These are phyloP conservation scores for Poeciliopsis occidentalis DNA, from an alignment of 2,113 vertebrate species.

Conservation along the genomic window DNA sequence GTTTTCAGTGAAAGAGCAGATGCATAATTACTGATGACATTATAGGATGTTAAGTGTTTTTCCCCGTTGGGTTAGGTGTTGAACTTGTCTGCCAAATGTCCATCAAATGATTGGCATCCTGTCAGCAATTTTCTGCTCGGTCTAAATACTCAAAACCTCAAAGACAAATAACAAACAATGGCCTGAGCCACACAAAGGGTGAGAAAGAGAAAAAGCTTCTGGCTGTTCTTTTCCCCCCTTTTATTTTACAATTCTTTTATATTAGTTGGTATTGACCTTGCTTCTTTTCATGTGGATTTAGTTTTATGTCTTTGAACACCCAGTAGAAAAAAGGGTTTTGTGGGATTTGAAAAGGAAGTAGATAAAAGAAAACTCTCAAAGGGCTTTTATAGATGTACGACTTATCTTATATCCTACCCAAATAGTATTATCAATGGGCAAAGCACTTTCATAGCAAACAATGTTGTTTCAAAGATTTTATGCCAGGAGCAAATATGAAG, in stretches of 20 bases:
- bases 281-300: background rate
- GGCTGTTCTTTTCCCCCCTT: background rate
- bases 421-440: background rate
- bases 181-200: background rate
- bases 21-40: no score
- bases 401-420: background rate
- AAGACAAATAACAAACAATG: background rate
- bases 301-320: background rate
- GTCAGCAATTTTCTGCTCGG: background rate
- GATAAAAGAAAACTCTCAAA: background rate
- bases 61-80: background rate
- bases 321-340: background rate
- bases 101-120: background rate
- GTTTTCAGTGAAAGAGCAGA: background rate
- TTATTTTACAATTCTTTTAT: background rate
- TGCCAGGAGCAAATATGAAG: background rate
- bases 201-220: background rate
- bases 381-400: background rate
- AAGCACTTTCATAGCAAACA: background rate
- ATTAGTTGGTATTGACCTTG: background rate
- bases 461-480: background rate
- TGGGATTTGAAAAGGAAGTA: background rate
- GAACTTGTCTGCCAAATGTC: background rate
- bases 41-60: background rate
- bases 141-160: background rate